A percentile compares a stretch with the other conserved stretches of the same genome.
Evolutionary conservation across 2,113 vertebrate genomes (phyloP).

Genomic region (Zootoca vivipara): DNA sequence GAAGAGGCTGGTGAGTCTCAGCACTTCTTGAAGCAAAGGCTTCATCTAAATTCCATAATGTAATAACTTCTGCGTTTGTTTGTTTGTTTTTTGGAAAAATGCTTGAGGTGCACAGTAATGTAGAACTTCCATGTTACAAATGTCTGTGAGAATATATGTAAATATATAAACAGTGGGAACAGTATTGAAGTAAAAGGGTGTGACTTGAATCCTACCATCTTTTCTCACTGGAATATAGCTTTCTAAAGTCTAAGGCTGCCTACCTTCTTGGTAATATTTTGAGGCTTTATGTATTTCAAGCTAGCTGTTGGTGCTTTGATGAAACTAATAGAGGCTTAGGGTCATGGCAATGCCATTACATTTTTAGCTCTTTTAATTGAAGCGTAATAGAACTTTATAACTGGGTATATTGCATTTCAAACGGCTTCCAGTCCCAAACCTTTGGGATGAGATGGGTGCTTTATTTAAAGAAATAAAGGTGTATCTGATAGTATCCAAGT

Average conservation of each 20-base stretch:
- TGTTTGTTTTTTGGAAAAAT: background rate
- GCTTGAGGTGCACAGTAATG: background rate
- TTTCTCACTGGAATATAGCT: background rate
- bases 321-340: background rate
- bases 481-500: background rate
- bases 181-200: no score
- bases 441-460: background rate
- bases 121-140: background rate
- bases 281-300: background rate
- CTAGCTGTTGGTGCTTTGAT: background rate
- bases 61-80: background rate
- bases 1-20: background rate
- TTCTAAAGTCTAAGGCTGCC: background rate
- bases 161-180: background rate
- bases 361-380: background rate
- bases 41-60: constrained; percentile 59
- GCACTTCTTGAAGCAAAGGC: constrained; percentile 46
- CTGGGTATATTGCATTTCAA: background rate
- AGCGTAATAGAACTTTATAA: background rate
- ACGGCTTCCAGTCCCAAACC: background rate
- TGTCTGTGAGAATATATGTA: background rate
- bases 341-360: background rate
- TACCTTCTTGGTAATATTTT: background rate
- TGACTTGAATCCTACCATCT: no score
- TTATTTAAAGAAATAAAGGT: background rate